Base-by-base conservation (phyloP, 2,888 invertebrate genomes). In the Cactoblastis cactorum region DNA sequence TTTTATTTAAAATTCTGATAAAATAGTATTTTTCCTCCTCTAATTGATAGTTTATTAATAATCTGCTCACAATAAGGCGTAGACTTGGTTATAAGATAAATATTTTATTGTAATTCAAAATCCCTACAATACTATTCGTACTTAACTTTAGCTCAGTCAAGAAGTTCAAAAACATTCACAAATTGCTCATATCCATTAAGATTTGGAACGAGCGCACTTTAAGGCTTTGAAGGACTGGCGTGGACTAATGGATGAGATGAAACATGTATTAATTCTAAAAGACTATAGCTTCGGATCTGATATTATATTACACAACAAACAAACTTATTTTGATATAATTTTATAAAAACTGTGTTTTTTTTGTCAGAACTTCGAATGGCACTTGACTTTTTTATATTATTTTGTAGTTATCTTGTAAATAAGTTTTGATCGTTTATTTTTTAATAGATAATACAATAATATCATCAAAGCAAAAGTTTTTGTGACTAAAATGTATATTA, bases 141-240 rank as follows among this genome's bases (percentile, higher is more conserved):
- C 22, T 39, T 39, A 22, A 19, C 3, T 15, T 39, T n/a, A 11
- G 19, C n/a, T 18, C 18, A 4, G 11, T 34, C 34, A 11, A 12
- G 6, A 6, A n/a, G 14, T 43, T 43, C 15, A 12, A 34, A n/a
- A n/a, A n/a, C n/a, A n/a, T 22, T 35, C 15, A 35, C 34, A 35
- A 47, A 47, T 34, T 47, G 46, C 24, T 35, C 46, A 35, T 47
- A 47, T 47, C 35, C 46, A 47, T 47, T 47, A 47, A 47, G 35
- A 19, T 47, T 19, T 24, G 35, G 35, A 35, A 15, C 22, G 45
- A 33, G 33, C 33, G 33, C 33, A 35, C 46, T 46, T 46, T 46
- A 47, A 35, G 35, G 28, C 43, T 43, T 28, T 43, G 43, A 14
- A 24, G 28, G 43, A 28, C 28, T 43, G 43, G 43, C 43, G 14